Conservation (phyloP, 2,113 vertebrate species). For the Onychostoma macrolepis region DNA sequence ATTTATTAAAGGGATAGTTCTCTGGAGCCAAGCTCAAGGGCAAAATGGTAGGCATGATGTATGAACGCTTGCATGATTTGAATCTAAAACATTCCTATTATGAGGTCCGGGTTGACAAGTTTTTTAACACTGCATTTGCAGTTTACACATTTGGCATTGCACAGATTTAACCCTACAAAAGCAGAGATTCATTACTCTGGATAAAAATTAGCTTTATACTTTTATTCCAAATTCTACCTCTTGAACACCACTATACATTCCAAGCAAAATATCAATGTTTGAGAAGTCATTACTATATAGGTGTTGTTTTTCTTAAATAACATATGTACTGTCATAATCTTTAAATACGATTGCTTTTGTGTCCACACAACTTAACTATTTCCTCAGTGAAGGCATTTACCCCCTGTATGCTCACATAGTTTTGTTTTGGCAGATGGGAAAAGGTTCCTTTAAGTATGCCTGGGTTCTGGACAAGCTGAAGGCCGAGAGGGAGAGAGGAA, state of each 20-base stretch:
- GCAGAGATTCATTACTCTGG: too few species aligned
- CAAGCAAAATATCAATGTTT: too few species aligned
- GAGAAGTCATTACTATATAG: too few species aligned
- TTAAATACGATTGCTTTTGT: too few species aligned
- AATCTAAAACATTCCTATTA: neutral
- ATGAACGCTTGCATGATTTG: neutral
- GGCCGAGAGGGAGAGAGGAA: constrained; percentile 50
- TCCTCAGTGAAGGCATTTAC: neutral
- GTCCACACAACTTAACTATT: neutral
- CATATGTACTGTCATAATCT: too few species aligned
- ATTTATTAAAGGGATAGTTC: neutral
- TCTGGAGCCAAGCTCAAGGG: neutral
- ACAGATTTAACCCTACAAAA: too few species aligned
- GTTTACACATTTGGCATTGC: too few species aligned
- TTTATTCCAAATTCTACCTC: too few species aligned
- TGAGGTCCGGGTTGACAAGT: neutral
- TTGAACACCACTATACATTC: too few species aligned
- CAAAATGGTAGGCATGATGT: neutral
- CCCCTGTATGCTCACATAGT: neutral
- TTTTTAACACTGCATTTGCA: too few species aligned
- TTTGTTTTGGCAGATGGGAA: constrained; percentile 51
- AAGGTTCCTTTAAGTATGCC: constrained; percentile 54
- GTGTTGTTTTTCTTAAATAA: too few species aligned
- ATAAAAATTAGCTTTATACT: too few species aligned
- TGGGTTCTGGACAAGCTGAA: constrained; percentile 56